Base-by-base conservation (phyloP, 2,888 invertebrate genomes). In the Drosophila paramelanica region DNA sequence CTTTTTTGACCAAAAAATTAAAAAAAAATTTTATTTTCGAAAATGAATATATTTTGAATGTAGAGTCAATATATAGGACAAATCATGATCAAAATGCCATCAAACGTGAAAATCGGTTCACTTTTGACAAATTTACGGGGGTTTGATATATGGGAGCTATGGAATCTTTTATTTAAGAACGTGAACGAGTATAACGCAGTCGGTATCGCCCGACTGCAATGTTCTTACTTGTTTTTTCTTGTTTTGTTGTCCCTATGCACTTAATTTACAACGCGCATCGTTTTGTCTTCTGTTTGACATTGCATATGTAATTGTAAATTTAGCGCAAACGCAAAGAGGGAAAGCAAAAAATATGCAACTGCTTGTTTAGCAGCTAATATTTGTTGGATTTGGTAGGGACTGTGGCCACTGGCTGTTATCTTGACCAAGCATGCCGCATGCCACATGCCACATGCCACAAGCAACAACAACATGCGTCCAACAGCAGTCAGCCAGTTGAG, bases 271-370 rank as follows among this genome's bases (percentile, higher is more conserved):
- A 36, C 65, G 42, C 62, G 51, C 64, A 23, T 43, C n/a, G 46
- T 64, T 71, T 62, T 51, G 61, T 66, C 61, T 67, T 72, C 65
- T 74, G 59, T 71, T 78, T 65, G 38, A 52, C 74, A 57, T 69
- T 83, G 75, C 81, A 86, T 83, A 72, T 74, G 78, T 77, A 86
- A 83, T 88, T 88, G 87, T 72, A 60, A 39, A 71, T 70, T 74
- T 78, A 46, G 53, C 36, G 46, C 38, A 39, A 50, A 58, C 58
- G 25, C 20, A 14, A 20, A 23, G 17, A 31, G 11, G 8, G 11
- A 14, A 39, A 17, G 13, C 55, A 33, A 50, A 55, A 56, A 51
- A 50, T 50, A 45, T 53, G 31, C 64, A 64, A 59, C 42, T 43
- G 64, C 61, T 82, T 76, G 66, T 67, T 88, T 67, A 69, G 66